Base-by-base conservation (phyloP, 2,113 vertebrate genomes). In the Tamias sibiricus region DNA sequence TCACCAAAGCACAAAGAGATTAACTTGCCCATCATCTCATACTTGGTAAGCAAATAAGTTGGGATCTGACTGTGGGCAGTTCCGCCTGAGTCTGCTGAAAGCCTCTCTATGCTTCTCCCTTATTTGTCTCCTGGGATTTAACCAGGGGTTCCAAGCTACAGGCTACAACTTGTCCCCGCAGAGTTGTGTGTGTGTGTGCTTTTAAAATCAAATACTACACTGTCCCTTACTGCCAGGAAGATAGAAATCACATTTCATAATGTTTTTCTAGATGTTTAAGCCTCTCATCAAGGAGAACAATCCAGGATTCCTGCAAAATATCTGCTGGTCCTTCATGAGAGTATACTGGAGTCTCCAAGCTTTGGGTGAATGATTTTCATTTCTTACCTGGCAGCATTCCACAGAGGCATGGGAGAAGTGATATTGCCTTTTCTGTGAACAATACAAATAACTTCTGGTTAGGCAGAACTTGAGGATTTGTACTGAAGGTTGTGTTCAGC, bases 221-320 rank as follows among this genome's bases (percentile, higher is more conserved):
- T 82, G 54, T 89, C 14, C 54, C 72, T 95, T 10, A 47, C 64
- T 89, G 86, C 86, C 82, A 97, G 90, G 59, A n/a, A 96, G 68
- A 96, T 54, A 89, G 86, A 96, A 76, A 94, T 94, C 95, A 94
- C 86, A 95, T 95, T 97, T 97, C 95, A 94, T 47, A 90, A 94
- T 64, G 28, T 66, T 86, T 94, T 87, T 81, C 91, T 90, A 74
- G 47, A 90, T 62, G 62, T 87, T 85, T 77, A 83, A 94, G 81
- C 32, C 69, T 88, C 88, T 69, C 32, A 75, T 88, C 35, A 62
- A 89, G 81, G 42, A 88, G 84, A 68, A 88, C 52, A 90, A 86
- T 82, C 57, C 62, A 66, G 42, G 64, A 80, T 86, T 93, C 82
- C 95, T 95, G 71, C 64, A 86, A 90, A 96, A 92, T 47, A 79